These are phyloP conservation scores for Probaryconus sp. DNA, from an alignment of 1,140 invertebrate genomes.

Conservation along the genomic window DNA sequence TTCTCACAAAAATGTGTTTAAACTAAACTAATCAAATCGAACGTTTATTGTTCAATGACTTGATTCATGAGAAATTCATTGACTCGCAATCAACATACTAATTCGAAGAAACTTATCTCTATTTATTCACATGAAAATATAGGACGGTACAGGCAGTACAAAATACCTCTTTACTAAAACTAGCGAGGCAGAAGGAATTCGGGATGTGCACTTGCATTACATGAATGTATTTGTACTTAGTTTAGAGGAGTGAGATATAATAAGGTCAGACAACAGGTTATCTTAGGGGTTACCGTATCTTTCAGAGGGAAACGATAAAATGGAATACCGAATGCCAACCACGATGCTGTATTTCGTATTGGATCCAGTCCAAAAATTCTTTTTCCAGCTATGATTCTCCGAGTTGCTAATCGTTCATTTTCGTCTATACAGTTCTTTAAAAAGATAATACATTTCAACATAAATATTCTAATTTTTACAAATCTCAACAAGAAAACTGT, in stretches of 20 bases:
- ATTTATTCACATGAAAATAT: constrained; percentile 30
- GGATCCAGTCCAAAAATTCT: constrained; percentile 63
- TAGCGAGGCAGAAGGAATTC: constrained; percentile 42
- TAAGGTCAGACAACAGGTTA: constrained; percentile 73
- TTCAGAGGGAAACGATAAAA: constrained; percentile 67
- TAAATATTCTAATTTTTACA: neutral
- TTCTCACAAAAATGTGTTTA: neutral
- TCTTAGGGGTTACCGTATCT: constrained; percentile 68
- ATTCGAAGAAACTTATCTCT: constrained; percentile 47
- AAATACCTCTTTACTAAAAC: constrained; percentile 25
- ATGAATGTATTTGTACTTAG: constrained; percentile 35
- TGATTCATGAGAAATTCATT: constrained; percentile 66
- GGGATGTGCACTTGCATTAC: constrained; percentile 16
- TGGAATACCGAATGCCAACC: constrained; percentile 51
- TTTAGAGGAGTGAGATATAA: constrained; percentile 69
- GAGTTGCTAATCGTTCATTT: constrained; percentile 4
- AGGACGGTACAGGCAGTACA: constrained; percentile 16
- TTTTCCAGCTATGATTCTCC: constrained; percentile 6
- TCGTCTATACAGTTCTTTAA: constrained; percentile 8
- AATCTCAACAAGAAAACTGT: too few species aligned
- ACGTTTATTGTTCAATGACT: constrained; percentile 17
- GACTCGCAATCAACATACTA: constrained; percentile 47
- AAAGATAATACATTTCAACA: constrained; percentile 8
- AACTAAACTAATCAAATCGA: constrained; percentile 5
- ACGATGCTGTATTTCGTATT: constrained; percentile 33